Evolutionary conservation across 2,113 vertebrate species (phyloP), one percentile per base, ranked within the genome.

Genomic region (Nyctibius bracteatus): DNA sequence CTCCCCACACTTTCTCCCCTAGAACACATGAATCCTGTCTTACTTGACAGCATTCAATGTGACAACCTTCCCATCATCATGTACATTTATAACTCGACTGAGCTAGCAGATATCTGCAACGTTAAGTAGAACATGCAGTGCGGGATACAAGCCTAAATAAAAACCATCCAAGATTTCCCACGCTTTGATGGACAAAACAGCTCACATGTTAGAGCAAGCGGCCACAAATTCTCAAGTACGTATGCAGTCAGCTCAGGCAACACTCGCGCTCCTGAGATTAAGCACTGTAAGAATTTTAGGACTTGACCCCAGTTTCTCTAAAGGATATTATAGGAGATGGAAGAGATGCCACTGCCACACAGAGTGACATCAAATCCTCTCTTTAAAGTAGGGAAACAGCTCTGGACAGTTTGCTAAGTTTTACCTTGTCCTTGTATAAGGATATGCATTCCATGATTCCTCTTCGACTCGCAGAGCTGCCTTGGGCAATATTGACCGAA

Each of bases 361-460:
- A 14, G 16, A 22, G 63, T 1, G 41, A 35, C 31, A 66, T 3
- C 44, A 11, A 65, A 20, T 22, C 30, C 39, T 28, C 10, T 39
- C 28, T 37, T 8, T 81, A 5, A 44, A 54, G 24, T 2, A 62
- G 20, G 35, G 39, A 23, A 23, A 13, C 4, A 55, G 19, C 41
- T 58, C 67, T 24, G 28, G 19, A 7, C 6, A 3, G 12, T 35
- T 6, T 24, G 21, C 0, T 18, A 20, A 17, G 25, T 10, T 93
- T 77, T 97, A 99, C 99, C 99, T 99, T 31, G 99, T 99, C 89
- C 99, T 98, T 31, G 99, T 99, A 81, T 99, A 99, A 79, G 99
- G 99, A 96, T 99, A 99, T 39, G 99, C 99, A 3, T 99, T 99
- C 99, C 99, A 99, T 0, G 99, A 99, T 54, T 99, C 99, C 95